Base-by-base conservation (phyloP, 2,113 vertebrate species). In the Carassius auratus region DNA sequence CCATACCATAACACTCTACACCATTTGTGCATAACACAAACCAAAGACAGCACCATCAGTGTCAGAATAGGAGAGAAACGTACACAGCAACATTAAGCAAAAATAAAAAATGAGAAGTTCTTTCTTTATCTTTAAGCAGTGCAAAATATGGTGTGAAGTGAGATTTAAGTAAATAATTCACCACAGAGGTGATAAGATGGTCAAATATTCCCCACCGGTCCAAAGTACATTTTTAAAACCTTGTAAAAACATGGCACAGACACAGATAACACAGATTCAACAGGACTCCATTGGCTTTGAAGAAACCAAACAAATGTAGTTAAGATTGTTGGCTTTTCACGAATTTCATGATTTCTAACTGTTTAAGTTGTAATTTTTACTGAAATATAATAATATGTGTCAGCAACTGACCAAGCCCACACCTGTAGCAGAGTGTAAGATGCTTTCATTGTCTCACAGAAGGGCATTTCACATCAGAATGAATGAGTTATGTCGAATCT, bases 121-220 rank as follows among this genome's bases (percentile, higher is more conserved):
- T 9, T 69, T 69, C 13, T 66, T 4, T 17, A 8, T 69, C 15
- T 38, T 30, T 8, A 52, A 36, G 55, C 26, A 4, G 76, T 81
- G 57, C 19, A n/a, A 74, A 64, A 61, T 75, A 59, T 73, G 17
- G 19, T 59, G 64, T 26, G 66, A 74, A 59, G 84, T 17, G 21
- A 74, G 62, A 76, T 50, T 50, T 14, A 17, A 42, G 74, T 88
- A 85, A 88, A 90, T 90, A 59, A 86, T 90, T 87, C 55, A 88
- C n/a, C 42, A 81, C 45, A 48, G 84, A 59, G 80, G 85, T 85
- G 52, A 88, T 76, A 61, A 36, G 48, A 45, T 73, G 85, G 86
- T 86, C 85, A 88, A 76, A 45, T 71, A 59, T 64, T 85, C 84
- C 83, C 66, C 8, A 50, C 62, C 52, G 82, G 66, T 33, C 23